Percentiles rank a stretch among this genome's conserved stretches.
Evolutionary conservation across 2,113 vertebrate genomes (phyloP).

Genomic region (Paraplagusia blochii): DNA sequence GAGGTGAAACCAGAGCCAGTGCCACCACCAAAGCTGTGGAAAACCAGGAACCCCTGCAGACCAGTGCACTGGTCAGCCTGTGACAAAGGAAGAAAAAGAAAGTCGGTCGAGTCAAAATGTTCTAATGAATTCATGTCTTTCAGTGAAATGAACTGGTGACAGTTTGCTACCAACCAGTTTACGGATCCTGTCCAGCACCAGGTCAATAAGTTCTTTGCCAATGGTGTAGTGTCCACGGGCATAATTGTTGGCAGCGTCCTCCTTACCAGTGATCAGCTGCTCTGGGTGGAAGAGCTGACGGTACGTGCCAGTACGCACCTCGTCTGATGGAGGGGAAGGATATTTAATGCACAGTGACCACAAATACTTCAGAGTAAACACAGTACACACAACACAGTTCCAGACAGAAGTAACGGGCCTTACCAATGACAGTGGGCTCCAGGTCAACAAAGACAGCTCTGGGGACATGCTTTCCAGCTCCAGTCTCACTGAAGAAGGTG

Average conservation of each 20-base stretch:
- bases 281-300: neutral
- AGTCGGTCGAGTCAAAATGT: neutral
- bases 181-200: neutral
- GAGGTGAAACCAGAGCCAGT: slow-evolving; percentile 74
- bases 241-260: neutral
- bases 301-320: neutral
- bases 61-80: slow-evolving; percentile 70
- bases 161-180: neutral
- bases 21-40: slow-evolving; percentile 42
- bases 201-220: neutral
- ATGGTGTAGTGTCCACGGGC: neutral
- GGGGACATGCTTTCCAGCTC: neutral
- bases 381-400: neutral
- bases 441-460: neutral
- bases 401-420: neutral
- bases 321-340: neutral
- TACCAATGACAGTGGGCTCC: neutral
- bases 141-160: neutral
- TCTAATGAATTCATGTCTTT: neutral
- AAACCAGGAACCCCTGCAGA: slow-evolving; percentile 61
- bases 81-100: neutral
- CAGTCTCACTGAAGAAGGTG: neutral
- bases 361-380: neutral
- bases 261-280: neutral
- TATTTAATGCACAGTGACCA: neutral